These are phyloP conservation scores for Hycleus phaleratus DNA, from an alignment of 1,140 invertebrate genomes.

Conservation along the genomic window DNA sequence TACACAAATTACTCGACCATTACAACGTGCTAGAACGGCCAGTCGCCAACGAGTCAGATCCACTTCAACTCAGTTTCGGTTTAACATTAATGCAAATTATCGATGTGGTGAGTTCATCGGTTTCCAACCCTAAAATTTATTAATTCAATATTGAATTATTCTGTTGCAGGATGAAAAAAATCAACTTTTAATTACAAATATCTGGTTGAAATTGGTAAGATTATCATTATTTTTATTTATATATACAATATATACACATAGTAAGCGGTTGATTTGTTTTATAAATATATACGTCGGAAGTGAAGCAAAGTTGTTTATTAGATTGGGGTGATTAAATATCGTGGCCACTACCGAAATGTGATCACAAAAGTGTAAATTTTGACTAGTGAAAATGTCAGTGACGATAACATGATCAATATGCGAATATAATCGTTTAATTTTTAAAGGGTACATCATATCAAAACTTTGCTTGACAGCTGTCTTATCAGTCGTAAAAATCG, in stretches of 20 bases:
- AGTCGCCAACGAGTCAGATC: constrained; percentile 68
- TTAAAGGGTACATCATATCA: neutral
- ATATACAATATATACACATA: neutral
- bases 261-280: too few relatives aligned
- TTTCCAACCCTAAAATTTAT: too few relatives aligned
- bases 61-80: constrained; percentile 92
- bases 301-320: too few relatives aligned
- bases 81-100: constrained; percentile 99
- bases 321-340: too few relatives aligned
- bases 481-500: constrained; percentile 7
- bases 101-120: constrained; percentile 83
- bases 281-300: too few relatives aligned
- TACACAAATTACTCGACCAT: constrained; percentile 85
- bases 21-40: constrained; percentile 95
- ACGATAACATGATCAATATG: constrained; percentile 12
- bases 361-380: constrained; percentile 9
- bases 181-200: constrained; percentile 78
- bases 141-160: too few relatives aligned
- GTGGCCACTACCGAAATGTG: constrained; percentile 2
- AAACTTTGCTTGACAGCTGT: constrained; percentile 11
- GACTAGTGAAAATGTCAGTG: constrained; percentile 12
- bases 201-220: constrained; percentile 82
- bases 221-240: neutral
- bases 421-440: constrained; percentile 11
- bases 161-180: constrained; percentile 73